These are phyloP conservation scores for Drosophila histrio DNA, from an alignment of 2,888 invertebrate species.

Conservation along the genomic window DNA sequence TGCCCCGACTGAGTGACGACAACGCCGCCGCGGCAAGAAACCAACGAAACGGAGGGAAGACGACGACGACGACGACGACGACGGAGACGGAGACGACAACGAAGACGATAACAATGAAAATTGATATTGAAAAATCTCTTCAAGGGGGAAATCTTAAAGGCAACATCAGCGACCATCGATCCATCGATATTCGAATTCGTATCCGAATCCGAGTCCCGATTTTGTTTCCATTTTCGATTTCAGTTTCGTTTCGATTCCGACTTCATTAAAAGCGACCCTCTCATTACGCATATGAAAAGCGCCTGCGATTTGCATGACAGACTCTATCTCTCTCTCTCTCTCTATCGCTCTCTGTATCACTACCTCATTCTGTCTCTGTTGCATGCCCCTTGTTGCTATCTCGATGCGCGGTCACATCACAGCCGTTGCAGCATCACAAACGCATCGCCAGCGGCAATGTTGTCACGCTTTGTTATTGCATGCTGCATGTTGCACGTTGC, in stretches of 20 bases:
- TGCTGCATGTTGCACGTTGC: conserved; percentile 24
- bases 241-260: conserved; percentile 21
- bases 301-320: conserved; percentile 47
- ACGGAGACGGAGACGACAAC: conserved; percentile 29
- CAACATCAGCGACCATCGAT: conserved; percentile 60
- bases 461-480: conserved; percentile 59
- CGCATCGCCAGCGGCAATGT: conserved; percentile 64
- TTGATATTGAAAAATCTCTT: conserved; percentile 69
- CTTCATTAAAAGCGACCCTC: conserved; percentile 53
- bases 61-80: conserved; percentile 37
- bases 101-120: conserved; percentile 69
- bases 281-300: conserved; percentile 70
- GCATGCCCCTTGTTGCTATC: conserved; percentile 18
- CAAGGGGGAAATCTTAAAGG: conserved; percentile 69
- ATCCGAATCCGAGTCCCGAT: conserved; percentile 1
- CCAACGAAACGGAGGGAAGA: not conserved
- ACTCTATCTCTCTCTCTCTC: not conserved
- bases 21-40: conserved; percentile 16
- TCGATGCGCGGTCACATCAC: conserved; percentile 58
- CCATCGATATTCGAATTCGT: conserved; percentile 5
- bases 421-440: conserved; percentile 49
- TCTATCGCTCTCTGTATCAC: not conserved
- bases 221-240: conserved; percentile 35
- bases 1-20: conserved; percentile 71
- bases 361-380: not conserved